Conservation (phyloP, 2,888 invertebrate species). For the Napeogenes sylphis region DNA sequence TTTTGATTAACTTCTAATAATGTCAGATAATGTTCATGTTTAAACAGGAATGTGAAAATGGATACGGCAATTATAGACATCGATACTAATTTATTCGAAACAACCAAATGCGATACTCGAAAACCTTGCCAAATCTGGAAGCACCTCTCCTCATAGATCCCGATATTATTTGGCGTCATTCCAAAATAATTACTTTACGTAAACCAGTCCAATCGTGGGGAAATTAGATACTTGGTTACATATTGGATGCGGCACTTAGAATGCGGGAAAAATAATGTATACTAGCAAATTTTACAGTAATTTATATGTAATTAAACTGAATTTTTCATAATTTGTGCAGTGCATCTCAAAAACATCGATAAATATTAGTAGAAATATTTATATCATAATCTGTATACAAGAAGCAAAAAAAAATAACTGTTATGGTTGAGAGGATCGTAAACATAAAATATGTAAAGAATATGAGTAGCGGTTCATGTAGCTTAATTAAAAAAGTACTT, state of each 20-base stretch:
- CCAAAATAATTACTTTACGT: constrained; percentile 75
- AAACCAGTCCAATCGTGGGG: constrained; percentile 48
- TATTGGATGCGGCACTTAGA: constrained; percentile 39
- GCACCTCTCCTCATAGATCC: constrained; percentile 49
- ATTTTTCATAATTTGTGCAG: too few species aligned
- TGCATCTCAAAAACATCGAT: too few species aligned
- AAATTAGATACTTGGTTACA: constrained; percentile 20
- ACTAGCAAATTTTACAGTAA: not conserved
- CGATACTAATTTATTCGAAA: constrained; percentile 27
- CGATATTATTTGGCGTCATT: constrained; percentile 66
- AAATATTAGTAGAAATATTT: too few species aligned
- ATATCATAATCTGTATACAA: too few species aligned
- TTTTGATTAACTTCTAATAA: constrained; percentile 1
- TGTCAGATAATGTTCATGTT: constrained; percentile 7
- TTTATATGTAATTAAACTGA: too few species aligned
- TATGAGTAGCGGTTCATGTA: too few species aligned
- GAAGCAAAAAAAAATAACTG: too few species aligned
- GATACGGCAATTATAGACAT: constrained; percentile 18
- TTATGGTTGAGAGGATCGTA: too few species aligned
- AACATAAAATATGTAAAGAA: too few species aligned
- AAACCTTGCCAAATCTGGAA: constrained; percentile 56
- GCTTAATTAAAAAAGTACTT: too few species aligned
- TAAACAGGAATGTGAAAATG: constrained; percentile 11
- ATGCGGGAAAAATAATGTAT: not conserved
- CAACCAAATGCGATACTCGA: constrained; percentile 27